phyloP scores from a whole-genome alignment of 2,888 invertebrate species.

The Epiblema foenella region DNA sequence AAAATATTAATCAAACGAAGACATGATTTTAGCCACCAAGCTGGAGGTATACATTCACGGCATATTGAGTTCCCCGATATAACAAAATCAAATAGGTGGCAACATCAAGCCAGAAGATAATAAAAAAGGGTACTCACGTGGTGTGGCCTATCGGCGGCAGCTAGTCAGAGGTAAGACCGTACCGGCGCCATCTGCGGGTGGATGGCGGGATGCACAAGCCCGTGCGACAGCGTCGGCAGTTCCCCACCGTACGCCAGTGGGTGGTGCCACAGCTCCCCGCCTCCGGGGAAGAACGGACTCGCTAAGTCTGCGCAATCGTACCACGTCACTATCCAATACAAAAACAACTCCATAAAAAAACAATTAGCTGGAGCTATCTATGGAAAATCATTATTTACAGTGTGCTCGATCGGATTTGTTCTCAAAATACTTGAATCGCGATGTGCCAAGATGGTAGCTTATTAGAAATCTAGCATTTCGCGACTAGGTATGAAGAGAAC shows the following conservation, averaged over 20 bases:
- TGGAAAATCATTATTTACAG: constrained; percentile 71
- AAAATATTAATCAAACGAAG: no score
- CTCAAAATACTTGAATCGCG: constrained; percentile 8
- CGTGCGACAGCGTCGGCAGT: constrained; percentile 93
- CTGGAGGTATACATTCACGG: no score
- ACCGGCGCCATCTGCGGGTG: constrained; percentile 98
- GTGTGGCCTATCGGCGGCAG: constrained; percentile 92
- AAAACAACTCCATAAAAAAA: constrained; percentile 46
- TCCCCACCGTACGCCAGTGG: constrained; percentile 92
- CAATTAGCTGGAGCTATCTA: constrained; percentile 31
- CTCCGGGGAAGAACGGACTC: constrained; percentile 96
- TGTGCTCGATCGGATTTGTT: constrained; percentile 49
- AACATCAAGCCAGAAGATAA: no score
- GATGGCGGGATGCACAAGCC: constrained; percentile 98
- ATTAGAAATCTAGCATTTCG: background rate
- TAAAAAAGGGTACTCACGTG: constrained; percentile 80
- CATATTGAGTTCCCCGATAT: no score
- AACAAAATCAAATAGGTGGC: no score
- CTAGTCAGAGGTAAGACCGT: constrained; percentile 98
- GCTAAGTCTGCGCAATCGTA: constrained; percentile 91
- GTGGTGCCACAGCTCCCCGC: constrained; percentile 97
- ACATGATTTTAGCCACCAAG: no score
- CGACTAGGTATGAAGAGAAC: constrained; percentile 14
- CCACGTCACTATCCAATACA: constrained; percentile 49
- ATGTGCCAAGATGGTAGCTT: background rate